Percentiles rank a stretch among this genome's conserved stretches.
Evolutionary conservation across 2,113 vertebrate genomes (phyloP).

Genomic region (Chitala chitala): DNA sequence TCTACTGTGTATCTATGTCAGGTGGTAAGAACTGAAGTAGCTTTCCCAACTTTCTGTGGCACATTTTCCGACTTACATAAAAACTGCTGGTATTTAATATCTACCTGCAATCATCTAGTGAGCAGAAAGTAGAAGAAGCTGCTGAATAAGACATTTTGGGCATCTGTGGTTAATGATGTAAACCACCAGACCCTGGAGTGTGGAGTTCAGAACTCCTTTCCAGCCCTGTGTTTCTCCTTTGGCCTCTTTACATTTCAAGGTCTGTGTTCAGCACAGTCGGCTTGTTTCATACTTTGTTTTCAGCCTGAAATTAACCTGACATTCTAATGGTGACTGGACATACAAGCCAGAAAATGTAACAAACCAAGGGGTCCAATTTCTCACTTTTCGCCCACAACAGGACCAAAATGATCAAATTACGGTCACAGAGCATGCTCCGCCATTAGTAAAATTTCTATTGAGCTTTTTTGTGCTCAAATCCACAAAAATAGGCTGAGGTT

Average conservation of each 20-base stretch:
- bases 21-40: no score
- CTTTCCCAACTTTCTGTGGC: no score
- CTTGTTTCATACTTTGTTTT: constrained; percentile 15
- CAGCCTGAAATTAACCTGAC: constrained; percentile 1
- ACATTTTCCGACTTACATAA: no score
- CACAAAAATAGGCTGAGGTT: constrained; percentile 33
- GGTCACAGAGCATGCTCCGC: constrained; percentile 11
- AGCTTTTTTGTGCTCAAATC: no score
- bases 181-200: background rate
- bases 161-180: no score
- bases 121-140: no score
- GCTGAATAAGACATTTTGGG: no score
- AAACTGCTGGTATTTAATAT: no score
- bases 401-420: constrained; percentile 26
- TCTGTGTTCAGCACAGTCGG: background rate
- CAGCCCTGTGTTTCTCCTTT: constrained; percentile 20
- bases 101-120: no score
- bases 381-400: constrained; percentile 21
- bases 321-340: constrained; percentile 11
- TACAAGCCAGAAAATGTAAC: constrained; percentile 21
- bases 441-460: constrained; percentile 11
- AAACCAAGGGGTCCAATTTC: constrained; percentile 23
- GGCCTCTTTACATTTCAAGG: background rate
- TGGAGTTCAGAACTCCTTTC: background rate
- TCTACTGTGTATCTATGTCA: no score